Evolutionary conservation across 2,797 vertebrate species (phyloP).

Genomic region (Notolepis coatsorum): DNA sequence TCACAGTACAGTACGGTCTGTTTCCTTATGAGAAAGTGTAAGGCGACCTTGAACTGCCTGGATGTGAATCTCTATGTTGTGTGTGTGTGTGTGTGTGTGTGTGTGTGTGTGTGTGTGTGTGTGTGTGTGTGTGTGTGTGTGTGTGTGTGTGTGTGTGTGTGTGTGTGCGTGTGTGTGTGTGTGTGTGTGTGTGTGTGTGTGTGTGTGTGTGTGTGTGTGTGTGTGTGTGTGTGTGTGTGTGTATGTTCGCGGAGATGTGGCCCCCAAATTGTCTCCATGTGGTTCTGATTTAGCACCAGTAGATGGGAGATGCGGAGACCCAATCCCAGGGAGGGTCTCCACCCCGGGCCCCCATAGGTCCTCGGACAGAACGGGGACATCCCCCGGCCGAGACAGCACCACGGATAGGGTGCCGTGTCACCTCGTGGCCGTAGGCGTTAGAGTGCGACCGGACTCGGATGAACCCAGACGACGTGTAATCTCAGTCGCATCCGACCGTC

Average conservation of each 20-base stretch:
- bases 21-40: conserved; percentile 49
- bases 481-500: neutral
- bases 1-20: conserved; percentile 46
- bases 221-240: too few species aligned
- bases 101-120: too few species aligned
- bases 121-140: too few species aligned
- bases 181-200: too few species aligned
- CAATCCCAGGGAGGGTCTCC: conserved; percentile 30
- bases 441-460: conserved; percentile 24
- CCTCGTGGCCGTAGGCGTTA: too few species aligned
- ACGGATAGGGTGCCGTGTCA: too few species aligned
- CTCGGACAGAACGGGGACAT: conserved; percentile 41
- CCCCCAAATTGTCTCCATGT: conserved; percentile 53
- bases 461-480: neutral
- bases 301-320: conserved; percentile 23
- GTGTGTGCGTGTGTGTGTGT: too few species aligned
- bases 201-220: too few species aligned
- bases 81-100: too few species aligned
- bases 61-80: conserved; percentile 29
- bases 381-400: conserved; percentile 8
- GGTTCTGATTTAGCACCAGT: conserved; percentile 49
- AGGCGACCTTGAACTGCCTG: conserved; percentile 55
- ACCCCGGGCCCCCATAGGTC: conserved; percentile 32
- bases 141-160: too few species aligned
- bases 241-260: conserved; percentile 12